Evolutionary conservation across 2,113 vertebrate species (phyloP).

Genomic region (Atlantisia rogersi): DNA sequence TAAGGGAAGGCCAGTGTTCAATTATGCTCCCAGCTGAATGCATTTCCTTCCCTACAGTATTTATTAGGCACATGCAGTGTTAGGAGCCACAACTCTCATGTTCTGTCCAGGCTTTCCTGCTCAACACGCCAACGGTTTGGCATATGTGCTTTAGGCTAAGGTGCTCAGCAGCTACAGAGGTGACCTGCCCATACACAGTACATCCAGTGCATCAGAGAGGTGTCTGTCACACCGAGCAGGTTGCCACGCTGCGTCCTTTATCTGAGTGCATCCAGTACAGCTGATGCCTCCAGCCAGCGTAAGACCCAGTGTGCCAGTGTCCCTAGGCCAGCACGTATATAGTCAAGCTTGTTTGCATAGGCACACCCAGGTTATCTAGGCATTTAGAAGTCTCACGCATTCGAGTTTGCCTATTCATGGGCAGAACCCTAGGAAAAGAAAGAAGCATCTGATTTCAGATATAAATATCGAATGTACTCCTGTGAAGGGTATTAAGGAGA

Average conservation of each 20-base stretch:
- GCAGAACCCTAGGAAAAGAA: neutral
- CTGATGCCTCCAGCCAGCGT: rapidly evolving
- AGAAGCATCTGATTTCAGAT: neutral
- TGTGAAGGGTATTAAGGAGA: neutral
- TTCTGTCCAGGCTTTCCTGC: neutral
- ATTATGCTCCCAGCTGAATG: neutral
- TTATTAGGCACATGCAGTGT: neutral
- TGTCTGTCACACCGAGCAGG: neutral
- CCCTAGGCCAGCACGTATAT: neutral
- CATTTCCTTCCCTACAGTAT: constrained; percentile 2
- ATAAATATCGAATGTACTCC: neutral
- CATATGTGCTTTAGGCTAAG: neutral
- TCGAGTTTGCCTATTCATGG: neutral
- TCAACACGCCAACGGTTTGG: rapidly evolving
- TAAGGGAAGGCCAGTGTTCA: neutral
- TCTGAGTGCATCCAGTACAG: neutral
- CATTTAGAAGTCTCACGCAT: neutral
- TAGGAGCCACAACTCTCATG: neutral
- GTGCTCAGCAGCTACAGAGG: neutral
- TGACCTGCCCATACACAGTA: neutral
- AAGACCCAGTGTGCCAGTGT: rapidly evolving
- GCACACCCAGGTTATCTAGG: neutral
- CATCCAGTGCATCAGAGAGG: neutral
- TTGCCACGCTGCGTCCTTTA: neutral
- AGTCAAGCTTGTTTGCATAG: neutral